Evolutionary conservation across 92 coral and sea anemone genomes (phyloP).

Genomic region (Desmophyllum pertusum): DNA sequence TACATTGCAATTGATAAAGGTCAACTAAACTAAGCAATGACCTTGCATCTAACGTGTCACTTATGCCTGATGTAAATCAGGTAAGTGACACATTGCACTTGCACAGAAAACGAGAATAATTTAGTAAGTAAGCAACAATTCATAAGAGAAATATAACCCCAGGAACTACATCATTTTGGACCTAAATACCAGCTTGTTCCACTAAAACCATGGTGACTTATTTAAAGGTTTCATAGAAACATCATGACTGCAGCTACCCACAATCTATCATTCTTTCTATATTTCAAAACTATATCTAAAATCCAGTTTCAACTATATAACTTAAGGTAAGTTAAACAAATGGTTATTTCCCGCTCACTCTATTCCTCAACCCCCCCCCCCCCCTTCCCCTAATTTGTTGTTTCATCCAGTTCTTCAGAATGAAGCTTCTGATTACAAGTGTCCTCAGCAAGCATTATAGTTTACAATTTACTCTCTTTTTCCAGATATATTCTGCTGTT

Average conservation of each 20-base stretch:
- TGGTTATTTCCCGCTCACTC: background rate
- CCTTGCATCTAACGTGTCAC: constrained; percentile 24
- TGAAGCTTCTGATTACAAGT: background rate
- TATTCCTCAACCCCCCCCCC: background rate
- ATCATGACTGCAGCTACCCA: background rate
- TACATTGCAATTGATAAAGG: constrained; percentile 37
- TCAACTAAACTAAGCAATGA: constrained; percentile 19
- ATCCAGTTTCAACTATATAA: constrained; percentile 2
- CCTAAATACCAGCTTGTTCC: background rate
- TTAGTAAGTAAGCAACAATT: background rate
- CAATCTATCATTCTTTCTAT: background rate
- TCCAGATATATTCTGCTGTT: background rate
- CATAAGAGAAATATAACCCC: background rate
- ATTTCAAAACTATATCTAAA: constrained; percentile 15
- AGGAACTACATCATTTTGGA: background rate
- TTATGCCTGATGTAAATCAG: constrained; percentile 12
- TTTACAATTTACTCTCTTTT: background rate
- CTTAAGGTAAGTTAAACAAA: background rate
- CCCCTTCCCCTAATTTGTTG: constrained; percentile 1
- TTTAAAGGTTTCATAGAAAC: background rate
- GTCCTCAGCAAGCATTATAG: background rate
- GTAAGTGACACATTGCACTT: background rate
- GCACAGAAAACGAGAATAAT: constrained; percentile 9
- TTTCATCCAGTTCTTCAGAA: constrained; percentile 4
- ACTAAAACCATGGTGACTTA: background rate